phyloP scores from a whole-genome alignment of 1,140 invertebrate species.

The Callitettix versicolor region DNA sequence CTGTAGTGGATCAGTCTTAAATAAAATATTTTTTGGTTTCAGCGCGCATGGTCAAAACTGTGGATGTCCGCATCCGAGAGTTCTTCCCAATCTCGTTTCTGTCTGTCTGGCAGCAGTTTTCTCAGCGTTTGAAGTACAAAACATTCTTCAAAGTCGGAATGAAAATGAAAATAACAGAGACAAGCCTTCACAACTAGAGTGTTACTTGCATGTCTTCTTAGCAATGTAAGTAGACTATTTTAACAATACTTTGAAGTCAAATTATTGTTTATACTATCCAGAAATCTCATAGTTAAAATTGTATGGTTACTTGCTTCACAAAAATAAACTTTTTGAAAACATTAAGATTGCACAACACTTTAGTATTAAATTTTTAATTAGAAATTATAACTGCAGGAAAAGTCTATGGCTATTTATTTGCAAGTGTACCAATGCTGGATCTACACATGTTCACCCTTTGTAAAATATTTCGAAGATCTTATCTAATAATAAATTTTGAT shows the following conservation, averaged over 20 bases:
- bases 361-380: no score
- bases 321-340: no score
- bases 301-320: no score
- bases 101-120: constrained; percentile 56
- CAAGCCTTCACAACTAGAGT: constrained; percentile 26
- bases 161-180: constrained; percentile 10
- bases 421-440: no score
- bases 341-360: no score
- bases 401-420: no score
- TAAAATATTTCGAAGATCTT: no score
- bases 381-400: no score
- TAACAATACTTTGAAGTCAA: neutral
- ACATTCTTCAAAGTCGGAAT: constrained; percentile 11
- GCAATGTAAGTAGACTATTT: constrained; percentile 37
- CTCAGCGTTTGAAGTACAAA: constrained; percentile 18
- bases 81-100: constrained; percentile 72
- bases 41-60: constrained; percentile 67
- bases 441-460: no score
- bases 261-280: neutral
- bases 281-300: neutral
- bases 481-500: no score
- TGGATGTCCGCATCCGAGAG: constrained; percentile 70
- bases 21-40: constrained; percentile 19
- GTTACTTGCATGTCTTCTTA: constrained; percentile 42
- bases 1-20: no score